Percentiles rank a stretch among this genome's conserved stretches.
Conservation (phyloP, 2,113 vertebrate species). For the Zingel zingel region DNA sequence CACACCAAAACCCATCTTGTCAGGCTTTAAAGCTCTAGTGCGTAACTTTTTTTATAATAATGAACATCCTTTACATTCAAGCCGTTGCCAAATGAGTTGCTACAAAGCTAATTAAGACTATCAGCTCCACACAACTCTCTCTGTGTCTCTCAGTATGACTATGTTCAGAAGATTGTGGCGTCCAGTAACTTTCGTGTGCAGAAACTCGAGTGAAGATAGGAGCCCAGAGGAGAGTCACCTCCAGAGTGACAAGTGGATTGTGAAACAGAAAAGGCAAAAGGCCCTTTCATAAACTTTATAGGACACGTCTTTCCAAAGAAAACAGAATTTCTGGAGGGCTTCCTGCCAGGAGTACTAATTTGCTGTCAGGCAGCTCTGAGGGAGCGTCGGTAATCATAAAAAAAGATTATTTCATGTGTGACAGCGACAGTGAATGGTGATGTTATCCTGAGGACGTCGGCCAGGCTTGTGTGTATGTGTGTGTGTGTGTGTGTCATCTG, state of each 20-base stretch:
- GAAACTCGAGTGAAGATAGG: too few relatives aligned
- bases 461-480: neutral
- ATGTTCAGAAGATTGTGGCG: too few relatives aligned
- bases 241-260: neutral
- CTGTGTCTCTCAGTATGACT: too few relatives aligned
- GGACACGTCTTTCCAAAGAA: constrained; percentile 20
- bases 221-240: neutral
- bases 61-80: too few relatives aligned
- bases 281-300: constrained; percentile 7
- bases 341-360: constrained; percentile 18
- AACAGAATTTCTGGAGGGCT: constrained; percentile 25
- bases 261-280: neutral
- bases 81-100: too few relatives aligned
- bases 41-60: too few relatives aligned
- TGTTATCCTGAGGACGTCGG: constrained; percentile 36
- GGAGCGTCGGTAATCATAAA: constrained; percentile 16
- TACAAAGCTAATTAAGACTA: too few relatives aligned
- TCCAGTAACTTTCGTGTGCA: too few relatives aligned
- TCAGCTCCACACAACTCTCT: too few relatives aligned
- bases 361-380: constrained; percentile 32
- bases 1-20: too few relatives aligned
- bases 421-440: constrained; percentile 50
- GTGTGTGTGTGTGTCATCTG: constrained; percentile 36
- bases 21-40: too few relatives aligned
- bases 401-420: constrained; percentile 39